Evolutionary conservation across 2,888 invertebrate genomes (phyloP).

Genomic region (Cactoblastis cactorum): DNA sequence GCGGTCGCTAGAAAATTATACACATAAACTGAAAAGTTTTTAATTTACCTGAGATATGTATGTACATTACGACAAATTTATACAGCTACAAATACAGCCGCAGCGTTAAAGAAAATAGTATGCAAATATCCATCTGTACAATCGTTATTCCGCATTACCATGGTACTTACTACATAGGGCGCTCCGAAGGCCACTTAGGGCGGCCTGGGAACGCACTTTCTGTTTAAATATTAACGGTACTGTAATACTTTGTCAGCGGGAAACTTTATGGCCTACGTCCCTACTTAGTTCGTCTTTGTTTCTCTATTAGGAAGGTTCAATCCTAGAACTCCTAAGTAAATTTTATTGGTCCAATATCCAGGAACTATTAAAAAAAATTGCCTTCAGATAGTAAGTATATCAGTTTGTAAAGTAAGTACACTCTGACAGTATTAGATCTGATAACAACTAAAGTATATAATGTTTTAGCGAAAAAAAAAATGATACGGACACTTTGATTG

Average conservation of each 20-base stretch:
- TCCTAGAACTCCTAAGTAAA: background rate
- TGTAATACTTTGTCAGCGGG: background rate
- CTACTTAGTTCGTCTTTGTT: background rate
- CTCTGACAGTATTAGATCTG: too few species aligned
- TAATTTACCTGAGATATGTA: too few species aligned
- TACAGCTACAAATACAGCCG: too few species aligned
- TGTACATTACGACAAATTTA: too few species aligned
- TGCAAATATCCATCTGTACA: background rate
- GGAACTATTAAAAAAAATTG: background rate
- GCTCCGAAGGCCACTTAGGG: slow-evolving; percentile 7
- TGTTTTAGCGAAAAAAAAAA: too few species aligned
- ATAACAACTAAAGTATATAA: too few species aligned
- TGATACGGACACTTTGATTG: too few species aligned
- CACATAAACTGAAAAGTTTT: too few species aligned
- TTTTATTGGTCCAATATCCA: background rate
- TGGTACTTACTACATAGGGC: background rate
- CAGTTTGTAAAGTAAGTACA: background rate
- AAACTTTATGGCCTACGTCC: background rate
- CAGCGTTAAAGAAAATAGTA: too few species aligned
- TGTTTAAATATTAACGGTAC: slow-evolving; percentile 1
- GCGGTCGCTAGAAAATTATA: too few species aligned
- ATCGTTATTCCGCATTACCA: background rate
- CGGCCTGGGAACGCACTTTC: slow-evolving; percentile 6
- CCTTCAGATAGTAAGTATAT: too few species aligned
- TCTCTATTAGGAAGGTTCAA: background rate